A percentile compares a stretch with the other conserved stretches of the same genome.
These are phyloP conservation scores for Zaprionus africanus DNA, from an alignment of 1,140 invertebrate genomes.

Conservation along the genomic window DNA sequence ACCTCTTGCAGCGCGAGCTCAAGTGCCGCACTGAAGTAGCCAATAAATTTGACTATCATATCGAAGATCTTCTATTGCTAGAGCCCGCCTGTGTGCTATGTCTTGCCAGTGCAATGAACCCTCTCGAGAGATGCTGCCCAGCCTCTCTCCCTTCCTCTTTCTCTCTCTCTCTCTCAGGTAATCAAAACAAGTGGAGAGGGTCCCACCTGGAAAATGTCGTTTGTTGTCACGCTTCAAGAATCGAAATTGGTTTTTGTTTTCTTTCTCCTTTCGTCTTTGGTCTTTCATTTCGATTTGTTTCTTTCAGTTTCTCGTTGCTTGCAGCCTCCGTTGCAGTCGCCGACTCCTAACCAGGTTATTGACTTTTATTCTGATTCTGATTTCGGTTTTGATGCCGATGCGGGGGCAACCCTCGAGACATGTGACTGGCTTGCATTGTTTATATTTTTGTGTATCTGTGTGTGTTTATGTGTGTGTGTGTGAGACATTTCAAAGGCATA, in stretches of 20 bases:
- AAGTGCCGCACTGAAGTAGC: slow-evolving; percentile 59
- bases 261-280: not conserved
- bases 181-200: slow-evolving; percentile 45
- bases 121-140: slow-evolving; percentile 24
- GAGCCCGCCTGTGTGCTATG: not conserved
- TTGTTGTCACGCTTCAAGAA: slow-evolving; percentile 76
- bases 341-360: slow-evolving; percentile 66
- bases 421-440: slow-evolving; percentile 35
- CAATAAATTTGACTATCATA: slow-evolving; percentile 57
- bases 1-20: slow-evolving; percentile 3
- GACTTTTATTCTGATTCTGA: slow-evolving; percentile 54
- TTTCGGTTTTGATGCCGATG: slow-evolving; percentile 17
- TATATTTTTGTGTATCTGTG: slow-evolving; percentile 11
- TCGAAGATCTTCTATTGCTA: slow-evolving; percentile 27
- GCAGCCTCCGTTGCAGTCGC: slow-evolving; percentile 12
- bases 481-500: slow-evolving; percentile 55
- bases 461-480: slow-evolving; percentile 36
- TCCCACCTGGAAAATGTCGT: slow-evolving; percentile 54
- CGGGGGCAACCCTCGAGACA: slow-evolving; percentile 32
- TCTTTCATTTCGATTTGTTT: slow-evolving; percentile 11
- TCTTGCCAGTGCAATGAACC: slow-evolving; percentile 38
- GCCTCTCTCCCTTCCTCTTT: not conserved
- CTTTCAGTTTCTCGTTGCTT: not conserved
- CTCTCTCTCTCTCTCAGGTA: slow-evolving; percentile 47
- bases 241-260: slow-evolving; percentile 65